Evolutionary conservation across 2,797 vertebrate species (phyloP).

Genomic region (Sebastes diploproa): DNA sequence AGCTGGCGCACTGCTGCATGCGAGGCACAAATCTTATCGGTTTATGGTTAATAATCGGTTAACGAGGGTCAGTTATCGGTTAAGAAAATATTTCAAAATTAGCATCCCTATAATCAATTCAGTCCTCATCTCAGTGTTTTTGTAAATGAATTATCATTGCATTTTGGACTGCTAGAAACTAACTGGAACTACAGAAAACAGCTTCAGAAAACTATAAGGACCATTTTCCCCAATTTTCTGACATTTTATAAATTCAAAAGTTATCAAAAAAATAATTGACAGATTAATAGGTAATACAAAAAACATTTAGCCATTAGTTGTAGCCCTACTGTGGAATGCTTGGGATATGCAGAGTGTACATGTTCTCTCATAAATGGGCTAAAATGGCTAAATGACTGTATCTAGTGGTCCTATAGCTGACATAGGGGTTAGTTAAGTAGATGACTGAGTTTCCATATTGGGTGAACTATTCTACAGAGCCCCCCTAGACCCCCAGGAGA

Average conservation of each 20-base stretch:
- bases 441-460: background rate
- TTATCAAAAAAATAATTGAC: too few relatives aligned
- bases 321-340: background rate
- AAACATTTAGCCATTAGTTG: too few relatives aligned
- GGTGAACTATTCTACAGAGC: background rate
- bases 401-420: background rate
- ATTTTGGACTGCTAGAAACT: background rate
- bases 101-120: too few relatives aligned
- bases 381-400: background rate
- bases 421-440: background rate
- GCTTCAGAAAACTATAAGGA: background rate
- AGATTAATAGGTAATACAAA: too few relatives aligned
- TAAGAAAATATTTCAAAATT: too few relatives aligned
- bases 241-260: too few relatives aligned
- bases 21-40: too few relatives aligned
- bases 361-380: background rate
- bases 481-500: too few relatives aligned
- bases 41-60: too few relatives aligned
- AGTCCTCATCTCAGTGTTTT: background rate
- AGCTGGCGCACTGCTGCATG: too few relatives aligned
- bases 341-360: background rate
- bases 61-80: too few relatives aligned
- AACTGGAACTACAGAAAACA: background rate
- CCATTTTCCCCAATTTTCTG: background rate
- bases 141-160: background rate